Conservation (phyloP, 2,113 vertebrate genomes). For the Prinia subflava region DNA sequence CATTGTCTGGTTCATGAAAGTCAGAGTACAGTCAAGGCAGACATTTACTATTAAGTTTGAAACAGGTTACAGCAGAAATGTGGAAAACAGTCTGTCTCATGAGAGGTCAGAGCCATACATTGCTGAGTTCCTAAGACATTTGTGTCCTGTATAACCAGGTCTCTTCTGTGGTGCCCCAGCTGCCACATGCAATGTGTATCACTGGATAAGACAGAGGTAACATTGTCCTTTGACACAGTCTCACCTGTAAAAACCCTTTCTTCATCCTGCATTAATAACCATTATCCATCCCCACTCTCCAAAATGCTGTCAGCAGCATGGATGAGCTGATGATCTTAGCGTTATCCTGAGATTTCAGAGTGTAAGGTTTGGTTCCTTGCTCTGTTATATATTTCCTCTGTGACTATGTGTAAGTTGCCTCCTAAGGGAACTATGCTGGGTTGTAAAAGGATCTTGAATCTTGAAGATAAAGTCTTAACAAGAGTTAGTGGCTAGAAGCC, state of each 20-base stretch:
- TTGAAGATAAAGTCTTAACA: constrained; percentile 20
- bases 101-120: not conserved
- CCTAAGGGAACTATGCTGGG: not conserved
- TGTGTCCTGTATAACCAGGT: not conserved
- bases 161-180: not conserved
- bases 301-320: not conserved
- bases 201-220: not conserved
- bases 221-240: not conserved
- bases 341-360: not conserved
- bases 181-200: not conserved
- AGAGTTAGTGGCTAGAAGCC: not conserved
- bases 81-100: not conserved
- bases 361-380: not conserved
- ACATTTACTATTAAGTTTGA: not conserved
- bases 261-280: not conserved
- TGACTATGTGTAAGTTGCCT: not conserved
- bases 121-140: not conserved
- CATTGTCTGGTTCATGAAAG: not conserved
- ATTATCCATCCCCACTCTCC: not conserved
- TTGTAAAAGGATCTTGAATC: constrained; percentile 29
- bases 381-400: not conserved
- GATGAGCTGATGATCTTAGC: not conserved
- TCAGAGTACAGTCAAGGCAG: not conserved
- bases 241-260: not conserved
- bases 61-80: not conserved